Conservation (phyloP, 2,113 vertebrate genomes). For the Gobiocypris rarus region DNA sequence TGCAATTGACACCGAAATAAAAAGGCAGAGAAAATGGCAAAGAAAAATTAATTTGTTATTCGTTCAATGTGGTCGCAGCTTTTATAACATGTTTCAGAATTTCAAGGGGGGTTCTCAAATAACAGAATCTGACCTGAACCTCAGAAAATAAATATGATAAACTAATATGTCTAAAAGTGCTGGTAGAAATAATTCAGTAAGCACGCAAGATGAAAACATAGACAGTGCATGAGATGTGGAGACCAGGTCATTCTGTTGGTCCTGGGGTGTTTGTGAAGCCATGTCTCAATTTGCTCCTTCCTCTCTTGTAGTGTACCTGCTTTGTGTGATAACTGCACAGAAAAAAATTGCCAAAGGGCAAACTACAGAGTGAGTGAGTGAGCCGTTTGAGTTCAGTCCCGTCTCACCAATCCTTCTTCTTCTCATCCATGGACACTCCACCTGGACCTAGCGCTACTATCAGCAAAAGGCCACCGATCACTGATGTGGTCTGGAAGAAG, state of each 20-base stretch:
- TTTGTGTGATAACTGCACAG: constrained; percentile 31
- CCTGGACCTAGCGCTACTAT: constrained; percentile 95
- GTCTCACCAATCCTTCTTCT: constrained; percentile 96
- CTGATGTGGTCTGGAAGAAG: constrained; percentile 99
- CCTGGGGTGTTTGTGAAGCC: constrained; percentile 39
- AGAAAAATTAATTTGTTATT: constrained; percentile 7
- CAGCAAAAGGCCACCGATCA: constrained; percentile 94
- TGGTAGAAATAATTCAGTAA: constrained; percentile 44
- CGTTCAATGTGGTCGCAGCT: constrained; percentile 6
- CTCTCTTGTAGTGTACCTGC: constrained; percentile 51
- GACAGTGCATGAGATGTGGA: constrained; percentile 33
- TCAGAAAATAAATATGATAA: constrained; percentile 52
- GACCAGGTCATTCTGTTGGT: constrained; percentile 44
- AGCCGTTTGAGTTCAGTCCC: constrained; percentile 37
- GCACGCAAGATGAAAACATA: constrained; percentile 25
- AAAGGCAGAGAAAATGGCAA: not conserved
- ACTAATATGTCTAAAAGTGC: constrained; percentile 45
- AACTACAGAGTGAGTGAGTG: constrained; percentile 50
- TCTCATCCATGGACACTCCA: constrained; percentile 98
- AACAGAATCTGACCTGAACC: constrained; percentile 24
- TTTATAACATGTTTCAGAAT: constrained; percentile 21
- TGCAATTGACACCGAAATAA: constrained; percentile 35
- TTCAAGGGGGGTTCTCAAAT: constrained; percentile 14
- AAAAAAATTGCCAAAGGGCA: constrained; percentile 35
- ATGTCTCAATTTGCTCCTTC: constrained; percentile 44